These are phyloP conservation scores for Nyctibius grandis DNA, from an alignment of 2,797 vertebrate species.

Conservation along the genomic window DNA sequence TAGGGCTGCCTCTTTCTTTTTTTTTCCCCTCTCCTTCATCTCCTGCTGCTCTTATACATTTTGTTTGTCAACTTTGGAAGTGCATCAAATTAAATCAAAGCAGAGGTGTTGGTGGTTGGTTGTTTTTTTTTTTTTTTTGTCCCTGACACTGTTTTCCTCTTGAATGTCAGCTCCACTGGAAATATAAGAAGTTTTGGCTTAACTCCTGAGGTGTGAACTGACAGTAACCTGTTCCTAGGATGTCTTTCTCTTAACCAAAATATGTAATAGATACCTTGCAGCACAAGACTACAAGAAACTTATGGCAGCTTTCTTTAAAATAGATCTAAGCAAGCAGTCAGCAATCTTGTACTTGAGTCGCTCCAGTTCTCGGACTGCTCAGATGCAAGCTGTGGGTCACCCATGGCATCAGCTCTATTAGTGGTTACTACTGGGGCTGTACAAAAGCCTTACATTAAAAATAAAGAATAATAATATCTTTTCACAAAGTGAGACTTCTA, in stretches of 20 bases:
- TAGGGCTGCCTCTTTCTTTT: not conserved
- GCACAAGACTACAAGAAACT: not conserved
- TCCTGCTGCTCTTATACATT: not conserved
- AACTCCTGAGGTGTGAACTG: not conserved
- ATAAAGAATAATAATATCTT: not conserved
- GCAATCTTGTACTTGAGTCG: rapidly evolving
- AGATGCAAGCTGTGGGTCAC: not conserved
- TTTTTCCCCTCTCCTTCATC: not conserved
- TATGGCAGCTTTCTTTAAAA: not conserved
- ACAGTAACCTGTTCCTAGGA: not conserved
- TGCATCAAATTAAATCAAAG: not conserved
- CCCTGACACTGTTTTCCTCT: not conserved
- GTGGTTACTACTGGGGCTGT: not conserved
- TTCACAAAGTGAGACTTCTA: not conserved
- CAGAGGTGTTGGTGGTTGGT: not conserved
- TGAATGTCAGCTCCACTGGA: not conserved
- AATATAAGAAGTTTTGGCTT: not conserved
- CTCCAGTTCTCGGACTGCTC: not conserved
- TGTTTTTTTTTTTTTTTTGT: not conserved
- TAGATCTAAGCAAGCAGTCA: not conserved
- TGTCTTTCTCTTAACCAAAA: not conserved
- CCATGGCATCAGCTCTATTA: not conserved
- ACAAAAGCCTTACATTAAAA: not conserved
- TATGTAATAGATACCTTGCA: not conserved
- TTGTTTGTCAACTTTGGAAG: not conserved